Base-by-base conservation (phyloP, 2,797 vertebrate genomes). In the Phalloptychus januarius region DNA sequence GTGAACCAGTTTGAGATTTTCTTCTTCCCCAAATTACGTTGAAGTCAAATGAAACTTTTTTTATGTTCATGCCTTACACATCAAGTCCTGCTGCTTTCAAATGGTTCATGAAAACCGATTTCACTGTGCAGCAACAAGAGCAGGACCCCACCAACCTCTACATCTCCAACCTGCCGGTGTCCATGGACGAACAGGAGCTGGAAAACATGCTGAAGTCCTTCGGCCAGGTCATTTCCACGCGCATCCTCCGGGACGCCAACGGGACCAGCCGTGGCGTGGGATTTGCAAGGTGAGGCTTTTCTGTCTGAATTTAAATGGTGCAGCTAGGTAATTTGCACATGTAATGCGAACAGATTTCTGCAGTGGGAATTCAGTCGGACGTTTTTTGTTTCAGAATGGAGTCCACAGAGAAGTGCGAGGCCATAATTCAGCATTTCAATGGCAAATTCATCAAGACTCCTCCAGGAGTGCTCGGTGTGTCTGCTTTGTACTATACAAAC, bases 101-200 rank as follows among this genome's bases (percentile, higher is more conserved):
- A 44, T 28, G n/a, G 28, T 33, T 3, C 25, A 1, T 44, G 23
- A 76, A 25, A 54, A 70, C 5, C 25, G 33, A 71, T 75, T 44
- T 61, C 72, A 33, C 36, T 50, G 20, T 72, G n/a, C 88, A 98
- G 97, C 98, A 99, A 97, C 98, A 99, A 91, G 98, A 99, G 85
- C 97, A 99, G 93, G 98, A 99, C 93, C 98, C 97, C 86, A 99
- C 98, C 90, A 99, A 98, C 93, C 94, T 99, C 80, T 99, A 99
- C 94, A 98, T 99, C 93, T 99, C 98, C 78, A 99, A 98, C 95
- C 95, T 99, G 93, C 98, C 98, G 0, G 92, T 97, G 85, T 97
- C 97, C 3, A 97, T 99, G 97, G 98, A 98, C 3, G 97, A 98
- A 92, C 97, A 98, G 75, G 98, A 98, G 91, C 93, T 98, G 90